A percentile compares a stretch with the other conserved stretches of the same genome.
Evolutionary conservation across 2,797 vertebrate genomes (phyloP).

Genomic region (Acanthurus leucopareius): DNA sequence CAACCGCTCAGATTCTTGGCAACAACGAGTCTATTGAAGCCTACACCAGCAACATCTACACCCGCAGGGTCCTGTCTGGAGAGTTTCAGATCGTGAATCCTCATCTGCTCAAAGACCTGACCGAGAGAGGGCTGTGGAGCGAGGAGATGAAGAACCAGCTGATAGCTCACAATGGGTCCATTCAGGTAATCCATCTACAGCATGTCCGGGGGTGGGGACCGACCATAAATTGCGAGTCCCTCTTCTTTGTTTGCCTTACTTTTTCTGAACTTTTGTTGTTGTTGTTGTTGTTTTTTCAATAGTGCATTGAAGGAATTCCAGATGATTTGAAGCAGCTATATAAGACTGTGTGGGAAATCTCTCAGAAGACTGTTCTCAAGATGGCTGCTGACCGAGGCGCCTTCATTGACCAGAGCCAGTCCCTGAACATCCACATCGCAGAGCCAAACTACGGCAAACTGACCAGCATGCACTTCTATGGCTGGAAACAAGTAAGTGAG

Average conservation of each 20-base stretch:
- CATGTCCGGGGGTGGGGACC: fast-evolving
- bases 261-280: background rate
- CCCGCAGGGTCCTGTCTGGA: slow-evolving; percentile 96
- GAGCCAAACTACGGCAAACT: slow-evolving; percentile 99
- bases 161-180: slow-evolving; percentile 94
- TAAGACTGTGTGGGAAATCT: slow-evolving; percentile 99
- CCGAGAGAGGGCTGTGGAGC: slow-evolving; percentile 93
- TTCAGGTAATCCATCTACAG: slow-evolving; percentile 87
- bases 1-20: slow-evolving; percentile 98
- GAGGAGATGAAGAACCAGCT: slow-evolving; percentile 99
- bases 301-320: slow-evolving; percentile 92
- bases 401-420: slow-evolving; percentile 99
- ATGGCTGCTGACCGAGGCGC: slow-evolving; percentile 97
- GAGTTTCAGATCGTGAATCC: slow-evolving; percentile 99
- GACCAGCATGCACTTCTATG: slow-evolving; percentile 99
- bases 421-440: slow-evolving; percentile 97
- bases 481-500: slow-evolving; percentile 93
- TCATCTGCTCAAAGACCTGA: slow-evolving; percentile 96
- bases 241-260: no score
- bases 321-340: slow-evolving; percentile 94
- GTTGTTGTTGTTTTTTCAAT: background rate
- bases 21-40: slow-evolving; percentile 99
- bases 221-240: no score
- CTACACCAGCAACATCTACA: slow-evolving; percentile 99
- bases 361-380: slow-evolving; percentile 94